Base-by-base conservation (phyloP, 2,888 invertebrate species). In the Meteorus cinctellus region DNA sequence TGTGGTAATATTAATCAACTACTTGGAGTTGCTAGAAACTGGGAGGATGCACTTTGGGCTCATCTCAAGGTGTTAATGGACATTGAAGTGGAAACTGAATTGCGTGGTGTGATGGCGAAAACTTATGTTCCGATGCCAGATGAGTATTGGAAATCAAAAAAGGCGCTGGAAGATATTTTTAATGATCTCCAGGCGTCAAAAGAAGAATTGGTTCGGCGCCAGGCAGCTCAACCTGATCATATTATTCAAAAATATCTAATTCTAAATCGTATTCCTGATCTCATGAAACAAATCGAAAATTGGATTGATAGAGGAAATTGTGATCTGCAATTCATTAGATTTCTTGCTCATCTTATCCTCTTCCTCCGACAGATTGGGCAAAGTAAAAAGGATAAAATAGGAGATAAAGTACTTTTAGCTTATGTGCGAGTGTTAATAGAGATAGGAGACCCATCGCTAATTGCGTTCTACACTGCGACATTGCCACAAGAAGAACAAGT, bases 41-140 rank as follows among this genome's bases (percentile, higher is more conserved):
- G 98, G 98, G 94, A 96, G 84, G 98, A 98, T 89, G 91, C 95
- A 78, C 90, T 98, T 34, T 98, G 98, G 98, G 96, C 96, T 1
- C 94, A 96, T 88, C 91, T 96, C 80, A 94, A 93, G 85, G 93
- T 94, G 0, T 93, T 96, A 87, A 94, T 97, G 77, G 97, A 98
- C 87, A 93, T 95, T 16, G 92, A 94, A 80, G 96, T 97, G 0
- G 98, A 98, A 86, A 93, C 93, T 74, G 95, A 95, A 89, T 91
- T 96, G 36, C 90, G 95, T 48, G 92, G 92, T 31, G 91, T 91
- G 76, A 92, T 92, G 81, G 86, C 91, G 34, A 92, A 91, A 82
- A 88, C 89, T 5, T 93, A 93, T 81, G 87, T 90, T 27, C 84
- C 90, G 0, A 90, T 94, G 90, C 94, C 94, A 0, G 92, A 92